Evolutionary conservation across 2,113 vertebrate genomes (phyloP).

Genomic region (Polypterus senegalus): DNA sequence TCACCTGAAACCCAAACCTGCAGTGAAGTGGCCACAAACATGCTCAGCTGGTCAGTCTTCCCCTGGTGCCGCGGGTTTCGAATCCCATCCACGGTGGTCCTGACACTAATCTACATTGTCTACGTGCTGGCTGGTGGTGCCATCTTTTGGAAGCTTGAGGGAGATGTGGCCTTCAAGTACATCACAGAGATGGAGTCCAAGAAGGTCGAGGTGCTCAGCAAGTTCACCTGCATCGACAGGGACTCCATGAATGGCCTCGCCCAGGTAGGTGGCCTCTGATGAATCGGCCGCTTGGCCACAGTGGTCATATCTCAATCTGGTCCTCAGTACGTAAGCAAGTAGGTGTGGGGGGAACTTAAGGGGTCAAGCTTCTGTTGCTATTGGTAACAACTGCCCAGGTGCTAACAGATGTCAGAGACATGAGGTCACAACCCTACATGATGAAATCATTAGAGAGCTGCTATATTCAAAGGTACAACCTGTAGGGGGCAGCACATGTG

Average conservation of each 20-base stretch:
- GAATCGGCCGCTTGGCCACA: no score
- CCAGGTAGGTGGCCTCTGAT: constrained; percentile 43
- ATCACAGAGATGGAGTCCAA: constrained; percentile 25
- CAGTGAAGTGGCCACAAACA: background rate
- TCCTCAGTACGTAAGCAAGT: no score
- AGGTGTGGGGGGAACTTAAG: no score
- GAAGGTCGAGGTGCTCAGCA: constrained; percentile 40
- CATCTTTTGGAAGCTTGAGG: constrained; percentile 67
- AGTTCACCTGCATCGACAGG: constrained; percentile 50
- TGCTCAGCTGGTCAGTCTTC: constrained; percentile 9
- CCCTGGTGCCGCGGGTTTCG: constrained; percentile 11
- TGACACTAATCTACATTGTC: constrained; percentile 48
- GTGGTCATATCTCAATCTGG: no score
- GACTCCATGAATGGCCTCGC: constrained; percentile 44
- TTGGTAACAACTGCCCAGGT: no score
- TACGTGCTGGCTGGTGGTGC: constrained; percentile 65
- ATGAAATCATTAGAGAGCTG: no score
- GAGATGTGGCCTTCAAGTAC: constrained; percentile 27
- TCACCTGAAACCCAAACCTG: background rate
- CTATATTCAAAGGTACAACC: no score
- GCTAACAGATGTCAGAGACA: no score
- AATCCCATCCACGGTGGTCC: constrained; percentile 40
- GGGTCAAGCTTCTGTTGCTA: no score
- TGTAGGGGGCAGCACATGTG: no score
- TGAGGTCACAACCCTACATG: no score